These are phyloP conservation scores for Hypsopygia costalis DNA, from an alignment of 2,888 invertebrate genomes.

Conservation along the genomic window DNA sequence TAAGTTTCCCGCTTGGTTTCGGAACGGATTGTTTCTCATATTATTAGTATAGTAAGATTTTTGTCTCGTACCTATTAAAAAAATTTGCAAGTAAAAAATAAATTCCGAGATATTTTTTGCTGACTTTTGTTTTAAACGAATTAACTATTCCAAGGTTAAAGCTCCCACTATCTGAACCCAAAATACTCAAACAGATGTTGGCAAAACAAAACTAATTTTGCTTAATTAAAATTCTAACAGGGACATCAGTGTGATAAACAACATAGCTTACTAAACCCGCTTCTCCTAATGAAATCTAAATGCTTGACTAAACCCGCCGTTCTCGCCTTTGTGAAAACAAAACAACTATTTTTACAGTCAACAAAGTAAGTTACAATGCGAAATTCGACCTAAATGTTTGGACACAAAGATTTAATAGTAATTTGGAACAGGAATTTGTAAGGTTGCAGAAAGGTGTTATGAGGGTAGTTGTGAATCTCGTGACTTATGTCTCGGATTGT, in stretches of 20 bases:
- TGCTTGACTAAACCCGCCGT: conserved; percentile 20
- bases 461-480: conserved; percentile 9
- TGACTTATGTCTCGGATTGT: conserved; percentile 2
- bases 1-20: too few relatives aligned
- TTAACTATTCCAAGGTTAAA: too few relatives aligned
- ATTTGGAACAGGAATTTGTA: neutral
- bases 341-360: neutral
- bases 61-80: too few relatives aligned
- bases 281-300: conserved; percentile 25
- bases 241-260: conserved; percentile 18
- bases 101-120: too few relatives aligned
- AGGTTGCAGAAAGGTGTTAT: conserved; percentile 10
- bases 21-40: too few relatives aligned
- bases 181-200: neutral
- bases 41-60: too few relatives aligned
- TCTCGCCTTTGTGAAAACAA: conserved; percentile 14
- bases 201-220: conserved; percentile 13
- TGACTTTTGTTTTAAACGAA: too few relatives aligned
- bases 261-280: conserved; percentile 14
- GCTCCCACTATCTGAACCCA: too few relatives aligned
- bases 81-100: too few relatives aligned
- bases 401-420: neutral
- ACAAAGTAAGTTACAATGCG: neutral
- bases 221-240: conserved; percentile 23
- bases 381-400: conserved; percentile 1